Evolutionary conservation across 2,888 invertebrate species (phyloP).

Genomic region (Diachrysia chrysitis): DNA sequence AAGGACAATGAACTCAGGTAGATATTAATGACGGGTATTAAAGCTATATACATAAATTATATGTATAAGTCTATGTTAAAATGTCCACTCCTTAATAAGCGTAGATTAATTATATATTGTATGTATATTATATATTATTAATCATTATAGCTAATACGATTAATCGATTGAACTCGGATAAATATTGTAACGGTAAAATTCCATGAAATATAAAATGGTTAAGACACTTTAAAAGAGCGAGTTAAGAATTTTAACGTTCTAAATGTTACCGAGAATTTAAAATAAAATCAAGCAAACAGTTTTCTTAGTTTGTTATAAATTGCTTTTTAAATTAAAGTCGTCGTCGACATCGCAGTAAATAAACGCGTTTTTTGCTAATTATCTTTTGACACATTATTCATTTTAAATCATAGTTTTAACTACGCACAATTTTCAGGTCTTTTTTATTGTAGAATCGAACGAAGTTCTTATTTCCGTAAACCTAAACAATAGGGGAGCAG

Average conservation of each 20-base stretch:
- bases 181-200: conserved; percentile 37
- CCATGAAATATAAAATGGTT: conserved; percentile 25
- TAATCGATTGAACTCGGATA: conserved; percentile 14
- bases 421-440: too few species aligned
- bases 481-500: too few species aligned
- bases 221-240: conserved; percentile 24
- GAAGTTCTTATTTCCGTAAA: too few species aligned
- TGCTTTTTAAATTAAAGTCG: too few species aligned
- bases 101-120: conserved; percentile 45
- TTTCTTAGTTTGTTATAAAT: too few species aligned
- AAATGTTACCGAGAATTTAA: too few species aligned
- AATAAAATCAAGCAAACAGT: too few species aligned
- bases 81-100: conserved; percentile 29
- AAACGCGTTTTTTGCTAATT: too few species aligned
- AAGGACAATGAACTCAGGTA: conserved; percentile 26
- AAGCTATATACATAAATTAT: conserved; percentile 21
- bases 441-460: too few species aligned
- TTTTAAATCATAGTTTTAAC: too few species aligned
- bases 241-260: not conserved
- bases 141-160: conserved; percentile 40
- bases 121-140: conserved; percentile 25
- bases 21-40: conserved; percentile 20
- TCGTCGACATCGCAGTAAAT: too few species aligned
- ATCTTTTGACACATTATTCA: too few species aligned
- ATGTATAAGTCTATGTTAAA: conserved; percentile 11